These are phyloP conservation scores for Aptenodytes forsteri DNA, from an alignment of 2,113 vertebrate species.

Conservation along the genomic window DNA sequence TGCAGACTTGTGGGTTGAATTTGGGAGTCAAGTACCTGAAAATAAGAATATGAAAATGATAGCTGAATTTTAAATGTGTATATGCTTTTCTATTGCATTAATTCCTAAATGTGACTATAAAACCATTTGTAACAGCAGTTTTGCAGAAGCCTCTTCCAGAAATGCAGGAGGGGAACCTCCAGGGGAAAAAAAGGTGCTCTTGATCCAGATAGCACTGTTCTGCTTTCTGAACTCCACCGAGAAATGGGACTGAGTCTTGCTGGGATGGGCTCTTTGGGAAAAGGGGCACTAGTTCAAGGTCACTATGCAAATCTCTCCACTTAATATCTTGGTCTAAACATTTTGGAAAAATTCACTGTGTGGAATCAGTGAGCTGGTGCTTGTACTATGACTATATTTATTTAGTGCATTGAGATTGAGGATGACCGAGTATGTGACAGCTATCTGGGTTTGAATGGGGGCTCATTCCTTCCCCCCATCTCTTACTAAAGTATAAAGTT, in stretches of 20 bases:
- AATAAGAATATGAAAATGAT: background rate
- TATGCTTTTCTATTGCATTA: background rate
- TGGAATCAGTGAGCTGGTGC: background rate
- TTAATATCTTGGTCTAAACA: background rate
- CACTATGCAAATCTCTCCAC: background rate
- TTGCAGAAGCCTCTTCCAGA: background rate
- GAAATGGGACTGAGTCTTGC: background rate
- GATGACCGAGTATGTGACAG: background rate
- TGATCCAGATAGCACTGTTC: too few relatives aligned
- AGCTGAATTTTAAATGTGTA: background rate
- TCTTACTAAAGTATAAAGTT: background rate
- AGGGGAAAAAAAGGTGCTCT: background rate
- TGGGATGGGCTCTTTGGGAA: background rate
- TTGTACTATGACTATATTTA: background rate
- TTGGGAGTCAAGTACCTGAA: background rate
- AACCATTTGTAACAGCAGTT: background rate
- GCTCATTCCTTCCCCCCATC: background rate
- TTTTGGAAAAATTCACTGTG: background rate
- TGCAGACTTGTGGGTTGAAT: background rate
- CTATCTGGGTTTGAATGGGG: background rate
- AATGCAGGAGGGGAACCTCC: background rate
- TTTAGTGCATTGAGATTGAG: background rate
- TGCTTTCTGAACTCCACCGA: background rate
- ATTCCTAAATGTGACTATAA: background rate
- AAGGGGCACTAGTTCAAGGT: background rate